Evolutionary conservation across 1,140 invertebrate genomes (phyloP), one percentile per base, ranked within the genome.

Genomic region (Oppia nitens): DNA sequence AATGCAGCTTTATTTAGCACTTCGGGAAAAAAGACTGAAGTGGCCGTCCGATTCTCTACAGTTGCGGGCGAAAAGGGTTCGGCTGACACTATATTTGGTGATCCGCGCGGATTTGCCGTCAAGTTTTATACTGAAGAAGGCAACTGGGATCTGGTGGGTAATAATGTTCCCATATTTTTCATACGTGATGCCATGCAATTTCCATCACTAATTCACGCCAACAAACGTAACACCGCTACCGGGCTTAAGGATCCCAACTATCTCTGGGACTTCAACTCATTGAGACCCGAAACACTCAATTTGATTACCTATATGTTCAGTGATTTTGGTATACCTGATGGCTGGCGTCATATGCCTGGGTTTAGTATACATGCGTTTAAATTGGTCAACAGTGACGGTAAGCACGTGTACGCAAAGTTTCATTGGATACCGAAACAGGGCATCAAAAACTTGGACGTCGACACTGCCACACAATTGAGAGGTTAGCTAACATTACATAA

Each of bases 111-210:
- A 55, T 95, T 95, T 73, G 89, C 91, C 27, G 73, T 95, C 0
- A 96, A 96, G 69, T 91, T 96, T 68, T 96, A 96, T 71, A 93
- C 92, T 4, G 90, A 96, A 61, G 87, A 94, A 67, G 92, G 92
- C 48, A 85, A 89, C 68, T 96, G 89, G 88, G 92, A 97, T 77
- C 71, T 95, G 57, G 88, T 93, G 32, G 89, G 90, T 20, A 95
- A 95, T 70, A 96, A 96, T 68, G 95, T 89, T 0, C 92, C 93
- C 0, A 86, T 97, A 60, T 96, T 97, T 76, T 96, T 96, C 70
- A 83, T 95, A 62, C 80, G 89, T 29, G 92, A 97, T 72, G 85
- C 92, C 0, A 78, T 92, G 20, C 74, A 92, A n/a, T 95, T 96
- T 73, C 85, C 87, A 4, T 84, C 82, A 65, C 90, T 93, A 64